Base-by-base conservation (phyloP, 2,888 invertebrate species). In the Acleris literana region DNA sequence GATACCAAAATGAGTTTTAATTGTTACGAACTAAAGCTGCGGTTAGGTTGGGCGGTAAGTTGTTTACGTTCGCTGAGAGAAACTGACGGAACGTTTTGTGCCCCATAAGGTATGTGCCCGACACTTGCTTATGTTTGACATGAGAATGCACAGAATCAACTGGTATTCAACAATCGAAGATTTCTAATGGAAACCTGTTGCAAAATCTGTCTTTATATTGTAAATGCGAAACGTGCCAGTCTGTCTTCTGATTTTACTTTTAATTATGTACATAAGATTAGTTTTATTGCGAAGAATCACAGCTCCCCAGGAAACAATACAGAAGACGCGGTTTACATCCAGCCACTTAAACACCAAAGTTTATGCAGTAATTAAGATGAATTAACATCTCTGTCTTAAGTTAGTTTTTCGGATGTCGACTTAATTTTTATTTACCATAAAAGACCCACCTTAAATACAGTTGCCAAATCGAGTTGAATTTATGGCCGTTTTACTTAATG, bases 21-120 rank as follows among this genome's bases (percentile, higher is more conserved):
- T 5, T 1, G 2, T 29, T 16, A 17, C 17, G 44, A 2, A 22
- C 55, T 79, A 79, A 74, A 76, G 76, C 76, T 67, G 66, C 57
- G 67, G 75, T 70, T 81, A 39, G 65, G 57, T 56, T 72, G 70
- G 46, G 66, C 7, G 29, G 33, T n/a, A 72, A 64, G 72, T 86
- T 87, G 86, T 87, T 87, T 87, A 85, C 82, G 78, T 80, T 76
- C 62, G 70, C 68, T 73, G 71, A 74, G 80, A 80, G 81, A 81
- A 83, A 82, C 81, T 83, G 83, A 83, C 76, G 84, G 83, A 83
- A 83, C 76, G 76, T 77, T 79, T 76, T 82, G 80, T 82, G 83
- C 81, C 82, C 80, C 82, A 78, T 84, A 85, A 78, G 85, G 86
- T 78, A 82, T 83, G 84, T 81, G 76, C 73, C 69, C 71, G 72